A percentile compares a stretch with the other conserved stretches of the same genome.
These are phyloP conservation scores for Tenthredo mesomela DNA, from an alignment of 2,888 invertebrate species.

Conservation along the genomic window DNA sequence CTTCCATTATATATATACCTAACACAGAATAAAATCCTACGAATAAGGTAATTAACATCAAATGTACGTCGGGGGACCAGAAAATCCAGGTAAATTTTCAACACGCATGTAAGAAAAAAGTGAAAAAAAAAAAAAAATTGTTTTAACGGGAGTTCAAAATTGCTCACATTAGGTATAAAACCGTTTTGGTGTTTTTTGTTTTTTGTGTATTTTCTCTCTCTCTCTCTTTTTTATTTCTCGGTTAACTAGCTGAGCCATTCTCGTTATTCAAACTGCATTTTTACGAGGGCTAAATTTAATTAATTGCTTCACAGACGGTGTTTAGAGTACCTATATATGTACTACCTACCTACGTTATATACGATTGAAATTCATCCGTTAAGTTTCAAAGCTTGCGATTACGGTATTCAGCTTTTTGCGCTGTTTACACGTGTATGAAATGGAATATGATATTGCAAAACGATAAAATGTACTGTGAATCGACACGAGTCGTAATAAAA, in stretches of 20 bases:
- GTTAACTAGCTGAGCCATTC: not conserved
- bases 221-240: not conserved
- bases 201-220: no score
- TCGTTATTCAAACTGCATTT: not conserved
- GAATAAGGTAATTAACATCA: not conserved
- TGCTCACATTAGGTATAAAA: not conserved
- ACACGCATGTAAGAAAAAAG: not conserved
- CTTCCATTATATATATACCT: not conserved
- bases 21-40: not conserved
- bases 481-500: not conserved
- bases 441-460: not conserved
- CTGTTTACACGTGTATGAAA: not conserved
- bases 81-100: not conserved
- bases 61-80: not conserved
- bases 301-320: not conserved
- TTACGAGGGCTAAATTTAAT: not conserved
- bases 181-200: not conserved
- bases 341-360: not conserved
- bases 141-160: constrained; percentile 2
- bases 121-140: not conserved
- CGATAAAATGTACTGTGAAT: not conserved
- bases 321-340: not conserved
- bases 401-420: not conserved
- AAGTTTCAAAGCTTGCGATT: not conserved
- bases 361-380: not conserved